These are phyloP conservation scores for Erpornis zantholeuca DNA, from an alignment of 2,113 vertebrate genomes.

Conservation along the genomic window DNA sequence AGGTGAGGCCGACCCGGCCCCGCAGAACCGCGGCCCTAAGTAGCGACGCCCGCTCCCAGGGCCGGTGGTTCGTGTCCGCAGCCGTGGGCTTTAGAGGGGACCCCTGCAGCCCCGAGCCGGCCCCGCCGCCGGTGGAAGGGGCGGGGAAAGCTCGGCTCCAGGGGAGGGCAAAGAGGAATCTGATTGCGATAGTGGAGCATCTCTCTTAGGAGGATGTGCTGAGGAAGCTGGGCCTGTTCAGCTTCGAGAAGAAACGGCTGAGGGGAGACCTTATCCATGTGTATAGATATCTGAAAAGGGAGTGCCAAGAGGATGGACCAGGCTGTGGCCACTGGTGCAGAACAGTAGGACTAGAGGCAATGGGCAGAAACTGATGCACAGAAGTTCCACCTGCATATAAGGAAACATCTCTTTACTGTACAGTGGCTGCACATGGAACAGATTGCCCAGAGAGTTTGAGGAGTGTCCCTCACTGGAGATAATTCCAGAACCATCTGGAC, in stretches of 20 bases:
- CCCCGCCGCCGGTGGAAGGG: not conserved
- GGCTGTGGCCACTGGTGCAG: not conserved
- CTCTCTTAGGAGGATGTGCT: not conserved
- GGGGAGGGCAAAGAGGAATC: not conserved
- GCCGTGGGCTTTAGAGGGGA: accelerated
- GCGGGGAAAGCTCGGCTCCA: not conserved
- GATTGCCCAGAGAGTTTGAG: not conserved
- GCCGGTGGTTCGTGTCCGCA: not conserved
- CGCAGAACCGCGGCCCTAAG: not conserved
- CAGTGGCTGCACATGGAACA: not conserved
- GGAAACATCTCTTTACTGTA: too few species aligned
- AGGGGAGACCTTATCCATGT: not conserved
- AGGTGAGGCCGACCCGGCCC: not conserved
- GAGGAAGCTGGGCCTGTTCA: not conserved
- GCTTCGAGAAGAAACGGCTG: not conserved
- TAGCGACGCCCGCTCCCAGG: not conserved
- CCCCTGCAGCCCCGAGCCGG: not conserved
- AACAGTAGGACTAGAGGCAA: accelerated
- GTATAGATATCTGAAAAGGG: not conserved
- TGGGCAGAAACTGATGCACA: not conserved
- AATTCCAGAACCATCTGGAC: not conserved
- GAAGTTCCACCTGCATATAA: not conserved
- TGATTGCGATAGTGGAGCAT: not conserved
- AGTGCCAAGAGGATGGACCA: too few species aligned
- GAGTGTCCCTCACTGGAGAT: not conserved